Percentiles rank a stretch among this genome's conserved stretches.
Evolutionary conservation across 2,113 vertebrate species (phyloP).

Genomic region (Apaloderma vittatum): DNA sequence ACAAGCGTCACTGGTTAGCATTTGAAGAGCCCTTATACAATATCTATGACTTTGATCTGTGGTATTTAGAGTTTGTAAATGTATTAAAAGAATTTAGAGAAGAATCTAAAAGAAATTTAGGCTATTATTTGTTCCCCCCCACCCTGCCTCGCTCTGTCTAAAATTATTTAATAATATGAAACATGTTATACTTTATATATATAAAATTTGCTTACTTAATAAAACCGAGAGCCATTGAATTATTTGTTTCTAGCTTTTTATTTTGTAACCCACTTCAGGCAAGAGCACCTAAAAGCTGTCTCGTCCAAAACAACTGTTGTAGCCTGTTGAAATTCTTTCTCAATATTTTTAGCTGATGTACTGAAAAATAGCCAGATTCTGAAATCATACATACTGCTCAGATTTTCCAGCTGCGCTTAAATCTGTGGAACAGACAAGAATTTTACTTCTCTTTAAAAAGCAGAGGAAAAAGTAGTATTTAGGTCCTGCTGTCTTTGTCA

Average conservation of each 20-base stretch:
- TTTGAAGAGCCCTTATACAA: not conserved
- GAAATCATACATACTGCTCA: not conserved
- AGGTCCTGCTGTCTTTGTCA: not conserved
- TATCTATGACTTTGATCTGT: not conserved
- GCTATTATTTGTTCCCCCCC: not conserved
- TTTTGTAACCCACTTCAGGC: not conserved
- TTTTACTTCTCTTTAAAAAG: not conserved
- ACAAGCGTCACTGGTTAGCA: not conserved
- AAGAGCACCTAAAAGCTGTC: not conserved
- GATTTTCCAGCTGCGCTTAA: not conserved
- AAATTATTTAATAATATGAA: constrained; percentile 50
- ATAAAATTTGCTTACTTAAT: constrained; percentile 40
- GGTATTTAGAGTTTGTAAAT: constrained; percentile 14
- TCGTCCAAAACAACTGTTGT: not conserved
- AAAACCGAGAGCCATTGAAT: constrained; percentile 37
- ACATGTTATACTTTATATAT: constrained; percentile 41
- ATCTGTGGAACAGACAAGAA: not conserved
- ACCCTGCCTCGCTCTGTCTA: not conserved
- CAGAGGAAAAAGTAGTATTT: not conserved
- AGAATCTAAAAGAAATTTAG: not conserved
- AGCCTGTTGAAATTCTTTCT: not conserved
- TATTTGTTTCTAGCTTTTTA: constrained; percentile 36
- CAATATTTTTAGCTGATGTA: not conserved
- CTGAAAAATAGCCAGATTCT: not conserved
- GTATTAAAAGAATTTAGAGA: not conserved